Conservation (phyloP, 1,140 invertebrate species). For the Brachionus paranguensis region DNA sequence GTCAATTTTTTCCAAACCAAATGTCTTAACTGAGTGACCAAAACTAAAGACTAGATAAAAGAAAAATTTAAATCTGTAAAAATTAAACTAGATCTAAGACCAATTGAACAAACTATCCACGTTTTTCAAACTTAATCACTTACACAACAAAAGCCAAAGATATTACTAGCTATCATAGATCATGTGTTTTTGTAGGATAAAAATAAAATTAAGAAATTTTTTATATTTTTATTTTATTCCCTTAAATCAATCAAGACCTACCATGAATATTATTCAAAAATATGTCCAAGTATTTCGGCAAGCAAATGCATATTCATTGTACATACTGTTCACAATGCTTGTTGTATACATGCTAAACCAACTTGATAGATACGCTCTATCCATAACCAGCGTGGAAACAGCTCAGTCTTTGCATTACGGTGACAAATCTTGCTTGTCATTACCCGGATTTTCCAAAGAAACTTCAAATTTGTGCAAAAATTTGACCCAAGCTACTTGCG, state of each 20-base stretch:
- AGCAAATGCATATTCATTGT: slow-evolving; percentile 47
- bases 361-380: slow-evolving; percentile 54
- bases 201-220: neutral
- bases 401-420: slow-evolving; percentile 69
- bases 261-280: slow-evolving; percentile 32
- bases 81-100: neutral
- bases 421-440: slow-evolving; percentile 73
- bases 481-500: slow-evolving; percentile 41
- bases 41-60: neutral
- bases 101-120: neutral
- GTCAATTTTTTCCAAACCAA: too few species aligned
- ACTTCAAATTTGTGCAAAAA: neutral
- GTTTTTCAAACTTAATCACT: neutral
- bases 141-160: neutral
- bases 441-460: neutral
- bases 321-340: slow-evolving; percentile 51
- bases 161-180: neutral
- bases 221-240: neutral
- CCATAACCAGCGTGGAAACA: slow-evolving; percentile 52
- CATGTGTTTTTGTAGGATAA: neutral
- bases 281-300: slow-evolving; percentile 27
- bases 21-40: neutral
- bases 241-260: neutral
- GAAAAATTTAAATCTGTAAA: neutral
- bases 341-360: slow-evolving; percentile 56